Conservation (phyloP, 2,113 vertebrate species). For the Hypanus sabinus region DNA sequence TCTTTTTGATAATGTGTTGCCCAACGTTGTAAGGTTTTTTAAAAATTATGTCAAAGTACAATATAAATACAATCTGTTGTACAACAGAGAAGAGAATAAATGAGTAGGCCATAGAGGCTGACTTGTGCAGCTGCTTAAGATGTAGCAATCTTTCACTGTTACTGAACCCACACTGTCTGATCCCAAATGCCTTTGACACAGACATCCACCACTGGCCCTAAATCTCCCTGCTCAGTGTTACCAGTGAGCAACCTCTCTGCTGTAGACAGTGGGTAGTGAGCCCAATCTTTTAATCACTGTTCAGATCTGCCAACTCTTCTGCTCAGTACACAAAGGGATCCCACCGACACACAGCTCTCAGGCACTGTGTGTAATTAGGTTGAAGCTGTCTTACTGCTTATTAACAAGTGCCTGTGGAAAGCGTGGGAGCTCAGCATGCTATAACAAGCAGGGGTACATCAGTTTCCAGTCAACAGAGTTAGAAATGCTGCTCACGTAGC, state of each 20-base stretch:
- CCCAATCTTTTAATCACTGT: not conserved
- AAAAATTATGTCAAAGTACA: not conserved
- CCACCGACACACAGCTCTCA: slow-evolving; percentile 2
- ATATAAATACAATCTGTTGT: not conserved
- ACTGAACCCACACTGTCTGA: not conserved
- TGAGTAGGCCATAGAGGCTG: not conserved
- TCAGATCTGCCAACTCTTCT: not conserved
- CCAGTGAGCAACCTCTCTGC: not conserved
- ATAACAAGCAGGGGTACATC: not conserved
- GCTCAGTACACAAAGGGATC: not conserved
- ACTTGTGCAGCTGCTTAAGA: slow-evolving; percentile 5
- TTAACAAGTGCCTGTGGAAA: slow-evolving; percentile 29
- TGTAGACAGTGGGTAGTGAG: not conserved
- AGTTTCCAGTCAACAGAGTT: not conserved
- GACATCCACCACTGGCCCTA: not conserved
- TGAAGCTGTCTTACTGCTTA: slow-evolving; percentile 22
- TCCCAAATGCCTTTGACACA: not conserved
- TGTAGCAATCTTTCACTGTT: not conserved
- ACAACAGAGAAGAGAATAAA: not conserved
- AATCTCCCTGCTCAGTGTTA: not conserved
- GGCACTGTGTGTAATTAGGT: slow-evolving; percentile 16
- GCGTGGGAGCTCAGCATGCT: slow-evolving; percentile 9
- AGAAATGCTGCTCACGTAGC: not conserved
- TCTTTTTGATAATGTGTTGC: not conserved
- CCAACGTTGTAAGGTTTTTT: no score